Conservation (phyloP, 2,113 vertebrate genomes). For the Corythaixoides concolor region DNA sequence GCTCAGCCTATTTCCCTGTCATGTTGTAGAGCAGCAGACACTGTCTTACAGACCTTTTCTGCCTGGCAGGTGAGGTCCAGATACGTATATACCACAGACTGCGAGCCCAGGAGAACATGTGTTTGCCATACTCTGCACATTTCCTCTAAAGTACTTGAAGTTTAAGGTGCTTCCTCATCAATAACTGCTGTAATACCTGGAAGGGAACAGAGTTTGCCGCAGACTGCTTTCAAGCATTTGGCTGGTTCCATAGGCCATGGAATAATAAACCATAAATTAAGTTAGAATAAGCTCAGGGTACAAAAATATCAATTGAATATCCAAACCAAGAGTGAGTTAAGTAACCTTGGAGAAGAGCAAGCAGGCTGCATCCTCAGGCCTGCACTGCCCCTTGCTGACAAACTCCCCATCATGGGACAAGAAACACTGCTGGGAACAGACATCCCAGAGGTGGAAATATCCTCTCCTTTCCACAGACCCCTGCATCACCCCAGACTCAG, state of each 20-base stretch:
- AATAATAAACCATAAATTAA: slow-evolving; percentile 14
- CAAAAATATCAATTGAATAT: neutral
- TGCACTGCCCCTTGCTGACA: slow-evolving; percentile 49
- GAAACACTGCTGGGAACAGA: neutral
- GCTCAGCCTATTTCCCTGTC: neutral
- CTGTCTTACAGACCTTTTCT: neutral
- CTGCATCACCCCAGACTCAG: neutral
- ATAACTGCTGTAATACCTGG: neutral
- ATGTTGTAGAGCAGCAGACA: neutral
- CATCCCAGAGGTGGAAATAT: neutral
- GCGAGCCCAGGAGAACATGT: neutral
- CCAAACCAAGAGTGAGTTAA: neutral
- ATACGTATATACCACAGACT: neutral
- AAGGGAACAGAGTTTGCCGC: neutral
- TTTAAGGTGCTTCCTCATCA: neutral
- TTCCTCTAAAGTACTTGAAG: neutral
- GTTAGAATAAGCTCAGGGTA: neutral
- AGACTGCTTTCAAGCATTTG: neutral
- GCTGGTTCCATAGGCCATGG: neutral
- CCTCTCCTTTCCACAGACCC: neutral
- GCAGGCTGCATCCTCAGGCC: neutral
- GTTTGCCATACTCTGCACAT: neutral
- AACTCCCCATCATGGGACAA: neutral
- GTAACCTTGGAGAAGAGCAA: neutral
- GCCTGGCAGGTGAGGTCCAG: neutral